Percentiles rank a stretch among this genome's conserved stretches.
These are phyloP conservation scores for Pelosia muscerda DNA, from an alignment of 2,888 invertebrate genomes.

Conservation along the genomic window DNA sequence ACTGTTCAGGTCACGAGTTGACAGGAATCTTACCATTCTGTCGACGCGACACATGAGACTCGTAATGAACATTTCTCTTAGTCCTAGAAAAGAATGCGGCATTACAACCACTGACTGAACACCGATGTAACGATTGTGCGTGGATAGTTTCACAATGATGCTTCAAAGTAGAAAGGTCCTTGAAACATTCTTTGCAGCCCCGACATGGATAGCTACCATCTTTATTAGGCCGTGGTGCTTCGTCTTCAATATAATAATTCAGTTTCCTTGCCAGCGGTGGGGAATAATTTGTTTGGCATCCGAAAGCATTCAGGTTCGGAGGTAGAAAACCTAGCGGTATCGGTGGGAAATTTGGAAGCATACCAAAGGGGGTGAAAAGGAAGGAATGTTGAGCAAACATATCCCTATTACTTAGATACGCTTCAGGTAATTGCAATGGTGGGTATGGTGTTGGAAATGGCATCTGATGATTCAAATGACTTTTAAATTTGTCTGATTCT, in stretches of 20 bases:
- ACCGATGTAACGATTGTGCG: conserved; percentile 90
- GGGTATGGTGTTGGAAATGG: conserved; percentile 74
- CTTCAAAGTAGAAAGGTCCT: conserved; percentile 88
- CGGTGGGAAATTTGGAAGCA: conserved; percentile 82
- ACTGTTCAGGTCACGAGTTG: conserved; percentile 71
- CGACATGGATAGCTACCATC: conserved; percentile 90
- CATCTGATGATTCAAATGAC: conserved; percentile 63
- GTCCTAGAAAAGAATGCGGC: conserved; percentile 93
- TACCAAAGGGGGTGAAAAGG: conserved; percentile 81
- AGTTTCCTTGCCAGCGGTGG: conserved; percentile 75
- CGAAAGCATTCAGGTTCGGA: conserved; percentile 76
- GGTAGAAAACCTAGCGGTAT: conserved; percentile 80
- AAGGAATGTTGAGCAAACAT: conserved; percentile 81
- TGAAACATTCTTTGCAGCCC: conserved; percentile 89
- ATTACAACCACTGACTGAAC: conserved; percentile 92
- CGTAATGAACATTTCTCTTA: conserved; percentile 92
- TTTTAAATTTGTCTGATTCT: conserved; percentile 74
- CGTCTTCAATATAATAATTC: conserved; percentile 89
- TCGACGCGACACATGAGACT: conserved; percentile 86
- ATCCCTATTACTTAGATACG: conserved; percentile 76
- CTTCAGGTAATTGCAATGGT: conserved; percentile 73
- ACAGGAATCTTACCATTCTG: conserved; percentile 71
- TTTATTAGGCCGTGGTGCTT: conserved; percentile 88
- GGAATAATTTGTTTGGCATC: conserved; percentile 75
- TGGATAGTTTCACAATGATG: conserved; percentile 91